Percentiles rank a stretch among this genome's conserved stretches.
phyloP scores from a whole-genome alignment of 2,888 invertebrate genomes.

The Drosophila borealis region DNA sequence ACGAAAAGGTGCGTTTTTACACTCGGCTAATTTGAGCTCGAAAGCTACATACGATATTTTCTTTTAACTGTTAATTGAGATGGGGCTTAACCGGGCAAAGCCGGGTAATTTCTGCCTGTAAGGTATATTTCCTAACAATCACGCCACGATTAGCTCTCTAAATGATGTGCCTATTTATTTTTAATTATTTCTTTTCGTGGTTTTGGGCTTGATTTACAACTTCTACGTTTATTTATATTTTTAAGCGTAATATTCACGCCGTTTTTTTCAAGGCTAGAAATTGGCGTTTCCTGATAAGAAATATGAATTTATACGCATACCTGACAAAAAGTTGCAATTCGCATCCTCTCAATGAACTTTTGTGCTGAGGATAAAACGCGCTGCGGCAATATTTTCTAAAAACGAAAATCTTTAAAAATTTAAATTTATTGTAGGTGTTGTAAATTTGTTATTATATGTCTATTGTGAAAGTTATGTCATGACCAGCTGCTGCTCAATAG shows the following conservation, averaged over 20 bases:
- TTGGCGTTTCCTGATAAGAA: background rate
- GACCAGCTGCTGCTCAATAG: constrained; percentile 9
- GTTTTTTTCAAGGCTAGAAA: too few relatives aligned
- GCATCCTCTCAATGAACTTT: constrained; percentile 1
- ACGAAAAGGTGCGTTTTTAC: constrained; percentile 86
- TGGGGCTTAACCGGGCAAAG: too few relatives aligned
- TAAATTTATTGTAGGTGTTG: background rate
- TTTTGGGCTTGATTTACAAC: too few relatives aligned
- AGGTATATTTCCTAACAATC: background rate
- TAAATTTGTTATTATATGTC: background rate
- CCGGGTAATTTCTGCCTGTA: too few relatives aligned
- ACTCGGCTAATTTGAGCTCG: too few relatives aligned
- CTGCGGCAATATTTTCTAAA: background rate
- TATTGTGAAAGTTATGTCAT: constrained; percentile 11
- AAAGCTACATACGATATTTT: too few relatives aligned
- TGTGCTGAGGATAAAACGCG: background rate
- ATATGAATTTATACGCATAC: constrained; percentile 7
- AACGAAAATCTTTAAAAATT: background rate
- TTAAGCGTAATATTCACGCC: too few relatives aligned
- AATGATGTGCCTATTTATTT: background rate
- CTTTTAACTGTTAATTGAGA: too few relatives aligned
- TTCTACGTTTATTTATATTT: too few relatives aligned
- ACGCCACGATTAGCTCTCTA: background rate
- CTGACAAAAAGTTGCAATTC: constrained; percentile 3
- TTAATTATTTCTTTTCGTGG: background rate